Percentiles rank a stretch among this genome's conserved stretches.
phyloP scores from a whole-genome alignment of 2,888 invertebrate genomes.

The Fabriciana adippe region DNA sequence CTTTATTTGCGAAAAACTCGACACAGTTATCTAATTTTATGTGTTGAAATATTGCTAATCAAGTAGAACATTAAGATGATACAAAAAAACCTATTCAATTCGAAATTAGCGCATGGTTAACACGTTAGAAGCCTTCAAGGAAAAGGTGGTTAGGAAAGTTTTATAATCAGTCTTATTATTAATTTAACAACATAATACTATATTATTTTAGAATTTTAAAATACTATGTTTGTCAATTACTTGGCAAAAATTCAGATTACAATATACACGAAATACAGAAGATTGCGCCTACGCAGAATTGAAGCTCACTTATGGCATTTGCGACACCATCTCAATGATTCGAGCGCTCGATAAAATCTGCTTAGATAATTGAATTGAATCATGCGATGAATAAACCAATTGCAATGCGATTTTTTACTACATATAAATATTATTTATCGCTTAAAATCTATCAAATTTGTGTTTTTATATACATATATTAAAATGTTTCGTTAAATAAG shows the following conservation, averaged over 20 bases:
- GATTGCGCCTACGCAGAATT: conserved; percentile 32
- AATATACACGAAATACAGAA: conserved; percentile 26
- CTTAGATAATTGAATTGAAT: conserved; percentile 39
- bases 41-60: conserved; percentile 14
- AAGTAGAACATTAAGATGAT: conserved; percentile 5
- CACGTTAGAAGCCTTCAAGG: neutral
- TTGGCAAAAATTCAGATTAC: conserved; percentile 29
- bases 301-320: conserved; percentile 36
- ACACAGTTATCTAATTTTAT: conserved; percentile 13
- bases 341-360: conserved; percentile 34
- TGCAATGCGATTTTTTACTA: conserved; percentile 27
- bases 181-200: no score
- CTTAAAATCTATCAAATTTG: neutral
- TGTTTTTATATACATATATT: neutral
- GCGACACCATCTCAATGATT: conserved; percentile 34
- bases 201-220: no score
- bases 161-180: neutral
- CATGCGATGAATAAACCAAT: conserved; percentile 36
- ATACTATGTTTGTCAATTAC: conserved; percentile 8
- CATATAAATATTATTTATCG: conserved; percentile 23
- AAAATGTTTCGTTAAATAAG: neutral
- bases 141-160: neutral
- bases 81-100: neutral
- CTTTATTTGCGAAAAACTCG: conserved; percentile 3
- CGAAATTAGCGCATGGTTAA: neutral